phyloP scores from a whole-genome alignment of 2,113 vertebrate genomes.

The Nesoenas mayeri region DNA sequence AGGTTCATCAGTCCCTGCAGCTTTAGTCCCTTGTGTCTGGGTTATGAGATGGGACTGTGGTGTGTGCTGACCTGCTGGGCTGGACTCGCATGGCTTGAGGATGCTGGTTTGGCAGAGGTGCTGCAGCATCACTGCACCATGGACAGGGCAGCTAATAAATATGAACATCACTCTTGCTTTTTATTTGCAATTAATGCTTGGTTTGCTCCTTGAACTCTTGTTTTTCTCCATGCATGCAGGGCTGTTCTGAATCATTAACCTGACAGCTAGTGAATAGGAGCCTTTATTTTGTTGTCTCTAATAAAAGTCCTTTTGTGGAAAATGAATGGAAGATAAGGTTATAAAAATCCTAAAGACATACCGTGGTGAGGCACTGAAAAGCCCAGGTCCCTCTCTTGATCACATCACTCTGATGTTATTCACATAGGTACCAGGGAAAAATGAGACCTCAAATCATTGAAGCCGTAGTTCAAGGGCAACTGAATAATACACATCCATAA shows the following conservation, averaged over 20 bases:
- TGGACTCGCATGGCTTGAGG: not conserved
- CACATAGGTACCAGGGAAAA: not conserved
- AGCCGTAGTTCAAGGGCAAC: not conserved
- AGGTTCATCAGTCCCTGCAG: not conserved
- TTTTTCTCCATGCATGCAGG: accelerated
- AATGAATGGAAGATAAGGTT: not conserved
- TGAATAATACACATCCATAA: accelerated
- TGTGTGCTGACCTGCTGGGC: not conserved
- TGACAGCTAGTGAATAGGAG: not conserved
- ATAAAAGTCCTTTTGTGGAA: not conserved
- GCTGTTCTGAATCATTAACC: not conserved
- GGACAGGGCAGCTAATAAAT: not conserved
- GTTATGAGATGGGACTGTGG: accelerated
- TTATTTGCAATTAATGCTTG: not conserved
- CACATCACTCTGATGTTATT: not conserved
- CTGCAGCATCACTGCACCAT: not conserved
- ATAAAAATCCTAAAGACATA: not conserved
- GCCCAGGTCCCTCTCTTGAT: not conserved
- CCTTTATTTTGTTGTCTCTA: not conserved
- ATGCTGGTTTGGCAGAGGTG: not conserved
- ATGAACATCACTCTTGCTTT: not conserved
- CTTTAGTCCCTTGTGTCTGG: accelerated
- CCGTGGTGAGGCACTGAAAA: not conserved
- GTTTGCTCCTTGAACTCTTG: not conserved
- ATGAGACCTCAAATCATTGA: not conserved